phyloP scores from a whole-genome alignment of 1,140 invertebrate species.

The Drosophila truncata region DNA sequence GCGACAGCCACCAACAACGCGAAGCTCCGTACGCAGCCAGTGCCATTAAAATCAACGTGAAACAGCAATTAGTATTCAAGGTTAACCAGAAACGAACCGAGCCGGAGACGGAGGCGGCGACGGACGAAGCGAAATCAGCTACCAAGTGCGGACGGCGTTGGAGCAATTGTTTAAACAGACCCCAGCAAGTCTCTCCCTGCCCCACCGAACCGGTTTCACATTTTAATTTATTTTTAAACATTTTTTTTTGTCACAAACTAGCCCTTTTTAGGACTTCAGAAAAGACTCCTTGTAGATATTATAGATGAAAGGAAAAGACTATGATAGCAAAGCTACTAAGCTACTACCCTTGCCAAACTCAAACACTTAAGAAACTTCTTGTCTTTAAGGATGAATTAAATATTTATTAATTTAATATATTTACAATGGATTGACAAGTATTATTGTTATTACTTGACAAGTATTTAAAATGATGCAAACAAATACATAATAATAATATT shows the following conservation, averaged over 20 bases:
- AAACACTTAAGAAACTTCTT: neutral
- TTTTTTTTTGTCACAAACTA: conserved; percentile 7
- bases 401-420: neutral
- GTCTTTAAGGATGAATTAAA: neutral
- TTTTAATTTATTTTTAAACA: neutral
- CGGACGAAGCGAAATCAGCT: conserved; percentile 20
- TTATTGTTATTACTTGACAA: neutral
- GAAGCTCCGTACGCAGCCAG: conserved; percentile 49
- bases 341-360: neutral
- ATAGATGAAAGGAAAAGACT: neutral
- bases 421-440: accelerated
- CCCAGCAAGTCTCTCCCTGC: neutral
- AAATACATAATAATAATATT: no score
- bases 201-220: conserved; percentile 55
- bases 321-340: neutral
- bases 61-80: conserved; percentile 82
- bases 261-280: neutral
- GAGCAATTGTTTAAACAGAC: conserved; percentile 61
- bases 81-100: conserved; percentile 77
- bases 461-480: neutral
- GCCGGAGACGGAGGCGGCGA: conserved; percentile 12
- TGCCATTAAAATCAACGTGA: conserved; percentile 77
- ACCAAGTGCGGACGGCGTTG: conserved; percentile 52
- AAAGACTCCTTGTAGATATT: neutral
- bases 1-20: conserved; percentile 25